A percentile compares a stretch with the other conserved stretches of the same genome.
Conservation (phyloP, 2,888 invertebrate genomes). For the Cylindroiulus punctatus region DNA sequence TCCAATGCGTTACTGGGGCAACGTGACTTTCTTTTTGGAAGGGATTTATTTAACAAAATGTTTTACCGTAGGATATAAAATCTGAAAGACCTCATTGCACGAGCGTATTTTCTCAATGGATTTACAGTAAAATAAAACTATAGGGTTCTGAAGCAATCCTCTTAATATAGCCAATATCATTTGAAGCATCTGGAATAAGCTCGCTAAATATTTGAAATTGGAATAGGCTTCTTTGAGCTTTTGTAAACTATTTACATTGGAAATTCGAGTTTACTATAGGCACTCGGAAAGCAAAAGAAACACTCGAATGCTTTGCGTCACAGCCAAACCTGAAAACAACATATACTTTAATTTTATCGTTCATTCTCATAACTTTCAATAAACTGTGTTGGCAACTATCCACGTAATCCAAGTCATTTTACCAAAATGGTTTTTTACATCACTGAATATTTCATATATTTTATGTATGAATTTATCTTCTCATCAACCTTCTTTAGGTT, state of each 20-base stretch:
- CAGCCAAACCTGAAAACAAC: too few relatives aligned
- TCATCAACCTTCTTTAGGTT: not conserved
- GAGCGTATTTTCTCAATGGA: not conserved
- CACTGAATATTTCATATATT: not conserved
- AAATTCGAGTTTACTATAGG: not conserved
- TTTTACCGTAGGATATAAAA: slow-evolving; percentile 21
- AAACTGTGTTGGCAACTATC: not conserved
- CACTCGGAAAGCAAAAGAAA: not conserved
- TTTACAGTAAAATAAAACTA: not conserved
- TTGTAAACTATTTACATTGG: too few relatives aligned
- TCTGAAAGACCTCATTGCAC: not conserved
- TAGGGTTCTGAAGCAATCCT: not conserved
- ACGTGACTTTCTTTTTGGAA: not conserved
- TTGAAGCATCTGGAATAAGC: not conserved
- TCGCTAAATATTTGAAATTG: not conserved
- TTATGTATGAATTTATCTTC: not conserved
- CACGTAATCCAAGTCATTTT: not conserved
- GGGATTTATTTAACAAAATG: slow-evolving; percentile 22
- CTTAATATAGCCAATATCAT: not conserved
- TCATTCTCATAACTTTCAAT: not conserved
- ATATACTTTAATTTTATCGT: not conserved
- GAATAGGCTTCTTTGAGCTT: not conserved
- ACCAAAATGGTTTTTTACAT: not conserved
- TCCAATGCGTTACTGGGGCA: slow-evolving; percentile 1
- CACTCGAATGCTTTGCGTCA: not conserved